Evolutionary conservation across 2,113 vertebrate genomes (phyloP).

Genomic region (Vidua macroura): DNA sequence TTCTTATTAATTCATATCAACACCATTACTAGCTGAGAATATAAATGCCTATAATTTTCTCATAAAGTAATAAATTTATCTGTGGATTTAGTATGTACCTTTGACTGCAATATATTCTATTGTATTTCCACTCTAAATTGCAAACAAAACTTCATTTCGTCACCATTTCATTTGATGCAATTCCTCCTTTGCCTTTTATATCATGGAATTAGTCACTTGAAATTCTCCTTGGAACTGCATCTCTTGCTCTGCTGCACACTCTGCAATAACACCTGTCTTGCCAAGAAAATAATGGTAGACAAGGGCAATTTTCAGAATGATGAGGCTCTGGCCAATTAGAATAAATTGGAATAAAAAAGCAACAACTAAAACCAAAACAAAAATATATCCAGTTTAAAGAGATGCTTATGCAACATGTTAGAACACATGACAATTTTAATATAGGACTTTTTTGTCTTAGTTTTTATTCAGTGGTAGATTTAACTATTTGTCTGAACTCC

Average conservation of each 20-base stretch:
- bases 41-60: constrained; percentile 41
- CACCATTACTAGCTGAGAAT: constrained; percentile 11
- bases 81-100: background rate
- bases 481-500: background rate
- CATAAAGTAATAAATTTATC: background rate
- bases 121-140: constrained; percentile 5
- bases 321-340: background rate
- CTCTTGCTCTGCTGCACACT: constrained; percentile 27
- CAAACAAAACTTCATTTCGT: constrained; percentile 35
- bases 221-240: background rate
- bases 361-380: background rate
- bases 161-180: background rate
- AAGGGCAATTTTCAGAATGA: constrained; percentile 31
- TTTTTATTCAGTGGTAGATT: background rate
- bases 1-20: constrained; percentile 30
- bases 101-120: background rate
- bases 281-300: constrained; percentile 30
- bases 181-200: background rate
- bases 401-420: background rate
- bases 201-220: constrained; percentile 10
- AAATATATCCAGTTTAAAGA: background rate
- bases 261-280: constrained; percentile 20
- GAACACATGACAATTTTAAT: background rate
- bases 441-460: background rate
- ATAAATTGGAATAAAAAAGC: background rate